These are phyloP conservation scores for Symphodus melops DNA, from an alignment of 2,113 vertebrate genomes.

Conservation along the genomic window DNA sequence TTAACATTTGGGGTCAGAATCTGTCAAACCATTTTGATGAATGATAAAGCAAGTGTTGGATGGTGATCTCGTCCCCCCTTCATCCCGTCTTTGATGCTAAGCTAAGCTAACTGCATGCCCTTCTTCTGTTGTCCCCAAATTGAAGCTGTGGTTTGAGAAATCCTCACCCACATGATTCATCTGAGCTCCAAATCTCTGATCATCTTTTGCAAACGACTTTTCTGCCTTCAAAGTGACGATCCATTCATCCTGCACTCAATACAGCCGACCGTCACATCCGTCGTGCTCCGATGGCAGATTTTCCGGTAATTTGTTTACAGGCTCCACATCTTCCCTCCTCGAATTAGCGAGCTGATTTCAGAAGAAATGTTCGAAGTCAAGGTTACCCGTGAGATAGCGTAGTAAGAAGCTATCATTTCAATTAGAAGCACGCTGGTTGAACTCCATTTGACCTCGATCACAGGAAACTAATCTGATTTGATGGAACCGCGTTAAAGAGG, in stretches of 20 bases:
- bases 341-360: conserved; percentile 41
- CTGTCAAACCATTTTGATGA: background rate
- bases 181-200: background rate
- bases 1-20: too few species aligned
- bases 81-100: background rate
- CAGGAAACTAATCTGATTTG: conserved; percentile 45
- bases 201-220: background rate
- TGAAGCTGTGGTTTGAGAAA: background rate
- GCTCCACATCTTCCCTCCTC: conserved; percentile 24
- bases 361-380: conserved; percentile 42
- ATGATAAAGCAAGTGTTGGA: background rate
- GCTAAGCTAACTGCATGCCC: background rate
- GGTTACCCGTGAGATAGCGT: conserved; percentile 33
- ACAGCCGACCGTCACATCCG: conserved; percentile 2
- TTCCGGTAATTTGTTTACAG: conserved; percentile 48
- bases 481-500: conserved; percentile 12
- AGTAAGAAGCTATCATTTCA: conserved; percentile 37
- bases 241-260: background rate
- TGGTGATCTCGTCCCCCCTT: background rate
- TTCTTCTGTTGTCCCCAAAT: background rate
- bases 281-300: conserved; percentile 22
- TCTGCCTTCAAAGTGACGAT: background rate
- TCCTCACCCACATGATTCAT: conserved; percentile 1
- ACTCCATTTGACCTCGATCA: conserved; percentile 59
- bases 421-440: conserved; percentile 34